phyloP scores from a whole-genome alignment of 2,113 vertebrate species.

The Pteruthius melanotis region DNA sequence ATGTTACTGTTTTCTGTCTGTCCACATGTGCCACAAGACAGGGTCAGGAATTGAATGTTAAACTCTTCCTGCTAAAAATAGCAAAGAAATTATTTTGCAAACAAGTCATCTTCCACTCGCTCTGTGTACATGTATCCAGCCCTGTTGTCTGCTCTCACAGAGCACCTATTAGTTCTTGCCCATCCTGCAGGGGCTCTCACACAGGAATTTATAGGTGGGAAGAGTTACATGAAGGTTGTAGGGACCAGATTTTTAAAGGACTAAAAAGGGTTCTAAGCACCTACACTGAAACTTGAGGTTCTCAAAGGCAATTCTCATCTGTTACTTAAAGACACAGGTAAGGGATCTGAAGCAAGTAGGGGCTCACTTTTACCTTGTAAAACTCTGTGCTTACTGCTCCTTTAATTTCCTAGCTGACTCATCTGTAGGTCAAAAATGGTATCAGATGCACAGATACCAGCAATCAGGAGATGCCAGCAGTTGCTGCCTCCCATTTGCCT shows the following conservation, averaged over 20 bases:
- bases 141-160: neutral
- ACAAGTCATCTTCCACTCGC: neutral
- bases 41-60: neutral
- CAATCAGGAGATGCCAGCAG: neutral
- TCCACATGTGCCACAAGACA: neutral
- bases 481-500: neutral
- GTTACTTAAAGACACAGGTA: neutral
- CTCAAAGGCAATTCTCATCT: neutral
- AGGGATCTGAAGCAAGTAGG: neutral
- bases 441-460: neutral
- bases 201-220: neutral
- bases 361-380: neutral
- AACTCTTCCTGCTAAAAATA: neutral
- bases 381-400: neutral
- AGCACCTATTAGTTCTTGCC: neutral
- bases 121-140: neutral
- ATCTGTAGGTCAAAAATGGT: neutral
- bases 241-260: neutral
- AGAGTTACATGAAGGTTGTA: neutral
- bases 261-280: neutral
- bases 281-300: neutral
- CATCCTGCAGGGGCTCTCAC: neutral
- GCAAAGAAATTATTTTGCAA: neutral
- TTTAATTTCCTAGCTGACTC: neutral
- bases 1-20: neutral